These are phyloP conservation scores for Macropus fuliginosus DNA, from an alignment of 2,797 vertebrate genomes.

Conservation along the genomic window DNA sequence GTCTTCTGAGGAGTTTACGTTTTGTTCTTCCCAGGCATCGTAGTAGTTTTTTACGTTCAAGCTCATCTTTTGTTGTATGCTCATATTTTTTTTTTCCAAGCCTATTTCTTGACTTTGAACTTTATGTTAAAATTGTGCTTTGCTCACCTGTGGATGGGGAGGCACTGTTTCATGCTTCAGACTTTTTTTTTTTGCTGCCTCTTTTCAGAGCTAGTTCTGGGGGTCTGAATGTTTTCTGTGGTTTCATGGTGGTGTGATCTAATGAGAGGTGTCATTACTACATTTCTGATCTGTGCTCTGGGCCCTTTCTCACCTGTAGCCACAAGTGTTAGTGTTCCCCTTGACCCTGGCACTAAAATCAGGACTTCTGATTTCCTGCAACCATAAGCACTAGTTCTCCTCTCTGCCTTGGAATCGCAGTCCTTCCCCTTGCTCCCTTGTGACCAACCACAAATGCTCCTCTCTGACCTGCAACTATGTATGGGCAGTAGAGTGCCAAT, in stretches of 20 bases:
- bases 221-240: background rate
- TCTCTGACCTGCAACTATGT: background rate
- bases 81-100: background rate
- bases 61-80: background rate
- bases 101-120: background rate
- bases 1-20: background rate
- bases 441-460: background rate
- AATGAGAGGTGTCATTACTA: background rate
- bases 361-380: background rate
- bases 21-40: background rate
- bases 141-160: background rate
- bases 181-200: background rate
- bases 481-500: background rate
- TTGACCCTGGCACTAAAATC: background rate
- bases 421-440: background rate
- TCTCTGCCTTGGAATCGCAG: background rate
- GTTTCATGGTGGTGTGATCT: background rate
- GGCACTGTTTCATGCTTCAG: background rate
- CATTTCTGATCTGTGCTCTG: background rate
- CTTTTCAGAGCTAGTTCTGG: background rate
- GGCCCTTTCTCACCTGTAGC: background rate
- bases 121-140: background rate
- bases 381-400: background rate
- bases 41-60: background rate
- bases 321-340: background rate